These are phyloP conservation scores for Lagenorhynchus albirostris DNA, from an alignment of 2,113 vertebrate species.

Conservation along the genomic window DNA sequence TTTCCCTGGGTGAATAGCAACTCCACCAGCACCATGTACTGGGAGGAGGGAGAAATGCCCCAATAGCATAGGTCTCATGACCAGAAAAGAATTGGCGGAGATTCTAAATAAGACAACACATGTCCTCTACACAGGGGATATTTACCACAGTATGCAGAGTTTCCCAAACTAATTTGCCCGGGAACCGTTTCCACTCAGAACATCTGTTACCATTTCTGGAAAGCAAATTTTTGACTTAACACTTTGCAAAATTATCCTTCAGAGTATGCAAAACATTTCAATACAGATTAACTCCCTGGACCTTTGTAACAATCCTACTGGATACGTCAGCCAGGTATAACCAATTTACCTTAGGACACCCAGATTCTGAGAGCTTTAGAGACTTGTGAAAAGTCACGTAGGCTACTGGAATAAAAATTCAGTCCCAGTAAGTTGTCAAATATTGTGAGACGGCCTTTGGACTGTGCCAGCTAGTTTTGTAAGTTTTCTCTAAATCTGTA, in stretches of 20 bases:
- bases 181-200: background rate
- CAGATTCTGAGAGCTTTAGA: background rate
- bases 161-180: background rate
- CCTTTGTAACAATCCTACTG: background rate
- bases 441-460: background rate
- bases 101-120: background rate
- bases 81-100: background rate
- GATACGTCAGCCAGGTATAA: background rate
- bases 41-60: background rate
- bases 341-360: background rate
- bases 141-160: background rate
- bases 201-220: slow-evolving; percentile 25
- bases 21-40: background rate
- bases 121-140: background rate
- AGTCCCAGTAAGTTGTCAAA: background rate
- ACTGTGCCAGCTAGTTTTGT: background rate
- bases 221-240: slow-evolving; percentile 28
- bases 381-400: background rate
- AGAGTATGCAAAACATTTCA: background rate
- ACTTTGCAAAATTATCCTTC: background rate
- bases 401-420: background rate
- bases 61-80: no score
- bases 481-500: background rate
- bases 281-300: background rate
- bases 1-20: background rate